Evolutionary conservation across 2,797 vertebrate genomes (phyloP), one percentile per base, ranked within the genome.

Genomic region (Heliangelus exortis): DNA sequence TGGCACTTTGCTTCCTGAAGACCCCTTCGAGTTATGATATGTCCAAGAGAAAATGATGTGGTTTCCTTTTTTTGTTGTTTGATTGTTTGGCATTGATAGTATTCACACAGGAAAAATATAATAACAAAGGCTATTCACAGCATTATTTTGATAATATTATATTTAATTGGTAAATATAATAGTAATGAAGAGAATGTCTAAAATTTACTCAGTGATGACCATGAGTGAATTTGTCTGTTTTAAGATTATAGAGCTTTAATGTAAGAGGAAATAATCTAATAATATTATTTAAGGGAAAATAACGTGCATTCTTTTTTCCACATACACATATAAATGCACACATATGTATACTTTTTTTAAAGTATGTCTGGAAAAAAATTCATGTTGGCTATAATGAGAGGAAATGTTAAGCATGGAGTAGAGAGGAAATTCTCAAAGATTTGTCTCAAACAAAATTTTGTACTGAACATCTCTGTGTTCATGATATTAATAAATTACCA

Each of bases 1-100:
- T 78, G 53, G 7, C 28, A 43, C 0, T 0, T 33, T 61, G 6
- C 22, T 55, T 61, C 20, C 48, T 53, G 26, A 12, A 15, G 19
- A 51, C 33, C 18, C 17, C 13, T 82, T 78, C 41, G 41, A 4
- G 11, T 61, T 57, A 47, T 28, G 28, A 29, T 61, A 31, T 36
- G 22, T 50, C n/a, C 11, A 48, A 43, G 20, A 75, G 28, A 50
- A 75, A 58, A 72, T 8, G 47, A 18, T 9, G 2, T 50, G 34
- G 43, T 22, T 41, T 39, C 39, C 17, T 10, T 15, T 72, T 57
- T 48, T 66, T 65, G n/a, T 34, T 7, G 4, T 72, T 84, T 43
- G 2, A 10, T 73, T 48, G 2, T 59, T 72, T 74, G 39, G 25
- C 45, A 15, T 47, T 84, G 28, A 16, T 73, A 7, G 31, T 77